Conservation (phyloP, 2,888 invertebrate genomes). For the Lypha dubia region DNA sequence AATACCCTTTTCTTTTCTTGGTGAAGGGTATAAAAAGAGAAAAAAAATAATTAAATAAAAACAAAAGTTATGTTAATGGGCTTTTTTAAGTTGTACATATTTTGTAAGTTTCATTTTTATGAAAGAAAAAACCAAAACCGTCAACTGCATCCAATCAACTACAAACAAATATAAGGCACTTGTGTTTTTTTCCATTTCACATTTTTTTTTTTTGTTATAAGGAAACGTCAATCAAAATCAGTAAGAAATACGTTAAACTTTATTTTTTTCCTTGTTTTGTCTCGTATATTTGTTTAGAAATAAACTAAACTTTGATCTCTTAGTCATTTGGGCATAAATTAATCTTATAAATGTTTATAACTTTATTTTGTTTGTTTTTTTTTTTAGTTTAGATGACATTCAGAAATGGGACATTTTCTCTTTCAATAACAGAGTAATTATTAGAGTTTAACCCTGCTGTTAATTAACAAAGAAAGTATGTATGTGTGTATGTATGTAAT, state of each 20-base stretch:
- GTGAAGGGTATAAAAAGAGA: too few species aligned
- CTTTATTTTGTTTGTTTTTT: conserved; percentile 10
- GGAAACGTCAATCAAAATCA: conserved; percentile 71
- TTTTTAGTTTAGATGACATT: background rate
- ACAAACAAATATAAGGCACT: conserved; percentile 55
- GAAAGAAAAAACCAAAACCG: conserved; percentile 44
- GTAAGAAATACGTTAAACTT: conserved; percentile 41
- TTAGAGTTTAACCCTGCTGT: background rate
- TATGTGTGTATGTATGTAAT: too few species aligned
- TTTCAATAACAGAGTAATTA: background rate
- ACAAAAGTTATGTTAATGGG: conserved; percentile 68
- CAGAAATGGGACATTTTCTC: background rate
- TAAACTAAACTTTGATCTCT: conserved; percentile 63
- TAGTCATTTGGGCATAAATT: conserved; percentile 37
- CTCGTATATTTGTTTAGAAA: conserved; percentile 49
- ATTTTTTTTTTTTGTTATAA: conserved; percentile 36
- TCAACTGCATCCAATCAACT: conserved; percentile 51
- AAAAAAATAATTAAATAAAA: conserved; percentile 25
- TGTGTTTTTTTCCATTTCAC: conserved; percentile 29
- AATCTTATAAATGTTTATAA: conserved; percentile 9
- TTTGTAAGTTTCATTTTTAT: conserved; percentile 48
- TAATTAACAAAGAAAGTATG: background rate
- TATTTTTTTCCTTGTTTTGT: conserved; percentile 7
- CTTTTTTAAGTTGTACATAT: conserved; percentile 6
- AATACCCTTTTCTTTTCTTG: too few species aligned